These are phyloP conservation scores for Periplaneta americana DNA, from an alignment of 1,140 invertebrate species.

Conservation along the genomic window DNA sequence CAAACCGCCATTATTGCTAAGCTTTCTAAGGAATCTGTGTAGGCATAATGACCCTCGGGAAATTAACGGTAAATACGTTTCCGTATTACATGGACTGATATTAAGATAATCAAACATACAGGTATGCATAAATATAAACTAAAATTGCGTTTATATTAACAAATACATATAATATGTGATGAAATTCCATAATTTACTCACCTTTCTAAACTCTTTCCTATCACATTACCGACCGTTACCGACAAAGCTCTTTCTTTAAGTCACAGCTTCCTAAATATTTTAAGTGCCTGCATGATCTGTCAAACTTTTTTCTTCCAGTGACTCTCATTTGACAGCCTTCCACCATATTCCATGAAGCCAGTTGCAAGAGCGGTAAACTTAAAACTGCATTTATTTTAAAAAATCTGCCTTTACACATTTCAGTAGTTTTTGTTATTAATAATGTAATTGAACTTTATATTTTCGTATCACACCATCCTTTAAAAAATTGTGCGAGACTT, in stretches of 20 bases:
- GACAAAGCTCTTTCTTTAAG: constrained; percentile 39
- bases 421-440: no score
- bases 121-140: not conserved
- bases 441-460: no score
- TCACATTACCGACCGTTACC: constrained; percentile 38
- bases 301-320: not conserved
- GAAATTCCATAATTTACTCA: constrained; percentile 34
- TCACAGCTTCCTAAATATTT: not conserved
- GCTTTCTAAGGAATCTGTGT: not conserved
- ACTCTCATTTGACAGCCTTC: not conserved
- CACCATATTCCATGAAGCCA: not conserved
- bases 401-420: no score
- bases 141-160: not conserved
- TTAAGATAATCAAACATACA: not conserved
- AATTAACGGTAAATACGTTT: not conserved
- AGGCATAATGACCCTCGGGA: not conserved
- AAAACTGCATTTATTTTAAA: no score
- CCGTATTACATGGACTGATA: not conserved
- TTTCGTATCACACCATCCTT: no score
- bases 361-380: not conserved
- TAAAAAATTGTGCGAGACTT: no score
- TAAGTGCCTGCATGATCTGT: constrained; percentile 3
- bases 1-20: constrained; percentile 3
- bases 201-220: constrained; percentile 47
- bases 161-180: not conserved